A percentile compares a stretch with the other conserved stretches of the same genome.
phyloP scores from a whole-genome alignment of 2,113 vertebrate genomes.

The Neotoma lepida region DNA sequence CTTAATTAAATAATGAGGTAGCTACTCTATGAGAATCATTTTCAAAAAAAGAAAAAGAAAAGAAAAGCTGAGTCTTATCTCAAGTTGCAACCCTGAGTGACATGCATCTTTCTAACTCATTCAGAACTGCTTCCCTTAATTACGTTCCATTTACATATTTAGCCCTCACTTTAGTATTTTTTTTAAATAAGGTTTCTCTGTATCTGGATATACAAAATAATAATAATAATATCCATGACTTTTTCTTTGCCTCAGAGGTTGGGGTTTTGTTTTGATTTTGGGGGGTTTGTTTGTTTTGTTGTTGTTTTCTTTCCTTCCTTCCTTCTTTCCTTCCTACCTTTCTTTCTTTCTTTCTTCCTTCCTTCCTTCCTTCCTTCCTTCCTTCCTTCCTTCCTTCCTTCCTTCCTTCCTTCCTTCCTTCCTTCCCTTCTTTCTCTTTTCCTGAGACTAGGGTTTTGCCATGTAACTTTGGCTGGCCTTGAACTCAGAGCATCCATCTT shows the following conservation, averaged over 20 bases:
- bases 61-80: neutral
- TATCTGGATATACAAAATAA: neutral
- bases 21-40: neutral
- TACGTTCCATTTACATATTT: neutral
- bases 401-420: neutral
- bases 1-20: constrained; percentile 4
- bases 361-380: too few relatives aligned
- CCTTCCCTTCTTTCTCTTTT: rapidly evolving
- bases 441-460: neutral
- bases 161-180: neutral
- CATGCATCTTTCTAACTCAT: neutral
- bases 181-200: neutral
- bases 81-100: neutral
- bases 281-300: neutral
- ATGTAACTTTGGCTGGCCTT: neutral
- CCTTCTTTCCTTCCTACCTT: neutral
- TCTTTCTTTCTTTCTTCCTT: too few relatives aligned
- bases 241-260: neutral
- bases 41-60: neutral
- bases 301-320: neutral
- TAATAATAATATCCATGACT: neutral
- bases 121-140: neutral
- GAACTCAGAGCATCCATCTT: neutral
- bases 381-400: too few relatives aligned
- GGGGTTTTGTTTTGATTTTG: too few relatives aligned